Base-by-base conservation (phyloP, 2,113 vertebrate species). In the mouse (Mus musculus) region DNA sequence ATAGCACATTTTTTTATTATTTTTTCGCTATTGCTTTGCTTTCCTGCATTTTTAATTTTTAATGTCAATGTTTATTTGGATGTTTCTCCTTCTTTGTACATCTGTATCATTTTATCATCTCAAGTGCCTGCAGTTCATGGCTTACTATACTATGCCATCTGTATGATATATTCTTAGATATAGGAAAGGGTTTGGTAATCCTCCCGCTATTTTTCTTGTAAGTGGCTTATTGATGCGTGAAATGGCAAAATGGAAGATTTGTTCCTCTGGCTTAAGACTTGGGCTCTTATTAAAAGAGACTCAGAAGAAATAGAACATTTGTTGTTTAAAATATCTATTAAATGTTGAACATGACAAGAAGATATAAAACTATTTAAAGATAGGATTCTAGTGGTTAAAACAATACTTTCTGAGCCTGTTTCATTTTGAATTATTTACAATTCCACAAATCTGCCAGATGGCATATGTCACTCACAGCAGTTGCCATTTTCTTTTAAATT, bases 251-350 rank as follows among this genome's bases (percentile, higher is more conserved):
- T 20, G 69, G 80, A 30, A 91, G n/a, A 88, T 92, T 77, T 52
- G 46, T 56, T 89, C 28, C 42, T 96, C 92, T 96, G 52, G 12
- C 85, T 89, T 95, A 90, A 89, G 81, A 54, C 26, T 88, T 92
- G 14, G 30, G 19, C 5, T 46, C 19, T 92, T 92, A 77, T 82
- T 89, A 78, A 81, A 96, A 86, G 39, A 90, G 16, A 69, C 88
- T 96, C 80, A 76, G 82, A 95, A 85, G 49, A 84, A 39, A 46
- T 73, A 39, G 19, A 71, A 78, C 5, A 65, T 87, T 92, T 75
- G 89, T 67, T 82, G 14, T 65, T 65, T 85, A 85, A 85, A 65
- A 46, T 65, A 85, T 30, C 26, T 46, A 42, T 84, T 63, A 85
- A 30, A 84, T 30, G 26, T 84, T 63, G 81, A 63, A 42, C 59